Percentiles rank a stretch among this genome's conserved stretches.
Conservation (phyloP, 2,797 vertebrate genomes). For the Sylvilagus floridanus region DNA sequence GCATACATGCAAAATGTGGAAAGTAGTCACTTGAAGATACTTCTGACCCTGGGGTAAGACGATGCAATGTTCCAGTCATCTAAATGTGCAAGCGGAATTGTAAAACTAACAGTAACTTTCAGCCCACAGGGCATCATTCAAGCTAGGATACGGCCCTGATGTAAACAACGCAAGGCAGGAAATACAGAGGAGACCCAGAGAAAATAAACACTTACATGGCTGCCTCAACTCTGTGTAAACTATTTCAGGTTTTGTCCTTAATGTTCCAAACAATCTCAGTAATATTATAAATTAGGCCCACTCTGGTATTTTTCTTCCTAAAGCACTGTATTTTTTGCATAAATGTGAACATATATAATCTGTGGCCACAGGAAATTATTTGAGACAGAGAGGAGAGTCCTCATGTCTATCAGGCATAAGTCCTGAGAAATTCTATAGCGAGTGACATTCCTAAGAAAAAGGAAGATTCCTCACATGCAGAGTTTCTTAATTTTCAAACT, state of each 20-base stretch:
- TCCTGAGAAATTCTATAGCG: not conserved
- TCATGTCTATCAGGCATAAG: not conserved
- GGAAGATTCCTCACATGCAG: not conserved
- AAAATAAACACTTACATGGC: not conserved
- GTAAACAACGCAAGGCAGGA: not conserved
- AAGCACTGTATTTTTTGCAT: not conserved
- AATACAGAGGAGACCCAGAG: not conserved
- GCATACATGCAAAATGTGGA: not conserved
- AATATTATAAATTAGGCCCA: not conserved
- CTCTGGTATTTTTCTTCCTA: not conserved
- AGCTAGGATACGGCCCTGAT: not conserved
- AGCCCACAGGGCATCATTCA: not conserved
- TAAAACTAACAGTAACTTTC: not conserved
- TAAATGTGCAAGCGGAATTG: slow-evolving; percentile 20
- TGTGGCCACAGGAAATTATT: not conserved
- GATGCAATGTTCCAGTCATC: not conserved
- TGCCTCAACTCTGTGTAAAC: not conserved
- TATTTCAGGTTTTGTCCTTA: not conserved
- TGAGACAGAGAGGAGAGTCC: not conserved
- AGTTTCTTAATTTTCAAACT: slow-evolving; percentile 17
- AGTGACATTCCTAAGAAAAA: not conserved
- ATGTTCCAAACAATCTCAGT: not conserved
- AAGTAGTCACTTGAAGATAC: not conserved
- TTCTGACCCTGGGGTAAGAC: not conserved
- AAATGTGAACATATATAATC: not conserved